Percentiles rank a stretch among this genome's conserved stretches.
Evolutionary conservation across 35 echinoderm and acorn worm species (phyloP).

Genomic region (Eucidaris tribuloides): DNA sequence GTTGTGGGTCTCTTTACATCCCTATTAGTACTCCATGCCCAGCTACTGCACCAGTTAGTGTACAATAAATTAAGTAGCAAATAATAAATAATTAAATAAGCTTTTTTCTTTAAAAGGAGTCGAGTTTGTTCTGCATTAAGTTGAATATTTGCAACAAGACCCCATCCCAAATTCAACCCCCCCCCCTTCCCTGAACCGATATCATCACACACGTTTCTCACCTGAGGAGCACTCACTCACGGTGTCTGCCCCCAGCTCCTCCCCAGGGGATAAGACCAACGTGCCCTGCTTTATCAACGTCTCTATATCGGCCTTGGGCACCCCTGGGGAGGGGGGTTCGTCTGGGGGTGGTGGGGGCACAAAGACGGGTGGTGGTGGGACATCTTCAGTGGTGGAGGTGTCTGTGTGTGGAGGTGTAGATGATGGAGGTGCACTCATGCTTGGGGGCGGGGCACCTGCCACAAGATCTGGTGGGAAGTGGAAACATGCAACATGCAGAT

Average conservation of each 20-base stretch:
- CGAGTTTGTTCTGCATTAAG: no score
- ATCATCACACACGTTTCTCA: conserved; percentile 41
- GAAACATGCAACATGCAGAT: conserved; percentile 16
- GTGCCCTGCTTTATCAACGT: conserved; percentile 34
- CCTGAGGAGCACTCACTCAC: conserved; percentile 26
- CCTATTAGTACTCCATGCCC: no score
- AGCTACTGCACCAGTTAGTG: no score
- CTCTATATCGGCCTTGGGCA: conserved; percentile 25
- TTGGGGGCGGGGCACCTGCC: neutral
- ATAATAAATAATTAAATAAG: no score
- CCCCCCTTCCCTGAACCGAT: no score
- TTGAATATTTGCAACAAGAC: no score
- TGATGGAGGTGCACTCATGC: no score
- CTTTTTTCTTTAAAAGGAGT: no score
- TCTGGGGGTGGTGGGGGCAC: conserved; percentile 53
- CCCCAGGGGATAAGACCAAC: conserved; percentile 19
- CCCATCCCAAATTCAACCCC: no score
- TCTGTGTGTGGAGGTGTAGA: no score
- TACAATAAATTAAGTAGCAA: no score
- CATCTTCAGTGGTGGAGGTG: neutral
- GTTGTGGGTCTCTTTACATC: no score
- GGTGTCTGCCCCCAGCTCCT: neutral
- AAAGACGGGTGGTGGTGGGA: conserved; percentile 41
- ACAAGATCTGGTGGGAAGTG: neutral
- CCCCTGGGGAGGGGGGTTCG: conserved; percentile 37